Evolutionary conservation across 2,797 vertebrate genomes (phyloP), one percentile per base, ranked within the genome.

Genomic region (Argya squamiceps): DNA sequence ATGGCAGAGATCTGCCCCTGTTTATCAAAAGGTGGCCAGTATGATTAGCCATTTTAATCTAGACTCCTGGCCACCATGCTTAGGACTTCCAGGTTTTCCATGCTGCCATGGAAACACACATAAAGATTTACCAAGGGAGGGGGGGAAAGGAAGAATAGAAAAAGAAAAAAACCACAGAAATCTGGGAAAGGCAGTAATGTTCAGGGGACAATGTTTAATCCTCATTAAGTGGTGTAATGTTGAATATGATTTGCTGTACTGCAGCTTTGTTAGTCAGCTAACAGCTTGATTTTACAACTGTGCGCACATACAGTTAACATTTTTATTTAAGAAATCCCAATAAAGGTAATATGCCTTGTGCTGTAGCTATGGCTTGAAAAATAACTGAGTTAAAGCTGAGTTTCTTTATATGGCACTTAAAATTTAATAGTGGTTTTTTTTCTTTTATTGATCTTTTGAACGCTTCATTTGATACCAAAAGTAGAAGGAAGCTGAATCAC

Each of bases 271-370:
- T 94, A 88, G 67, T 76, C 71, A 74, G 76, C 78, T 70, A 95
- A 70, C 86, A 91, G 77, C 84, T 91, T 80, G 71, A 93, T 78
- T 89, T 93, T 91, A 84, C 84, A 92, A 39, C 43, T 59, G 41
- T 69, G 73, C 7, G 37, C 65, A 84, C 49, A n/a, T 58, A 78
- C 17, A 52, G 60, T 70, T 88, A 82, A 70, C 36, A 46, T 88
- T 93, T 91, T 92, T 90, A 69, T 88, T 90, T 91, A 93, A 92
- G 76, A 95, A 96, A 90, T 88, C 50, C 47, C 70, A 37, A 15
- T 84, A 92, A 89, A 86, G 67, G 65, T 78, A 86, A 84, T 56
- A 85, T 36, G 49, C 53, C 73, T 85, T 75, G 44, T 88, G 34
- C 53, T 87, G 30, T 60, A 91, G 56, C 69, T 81, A 36, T 36